Base-by-base conservation (phyloP, 2,797 vertebrate species). In the Typhlichthys subterraneus region DNA sequence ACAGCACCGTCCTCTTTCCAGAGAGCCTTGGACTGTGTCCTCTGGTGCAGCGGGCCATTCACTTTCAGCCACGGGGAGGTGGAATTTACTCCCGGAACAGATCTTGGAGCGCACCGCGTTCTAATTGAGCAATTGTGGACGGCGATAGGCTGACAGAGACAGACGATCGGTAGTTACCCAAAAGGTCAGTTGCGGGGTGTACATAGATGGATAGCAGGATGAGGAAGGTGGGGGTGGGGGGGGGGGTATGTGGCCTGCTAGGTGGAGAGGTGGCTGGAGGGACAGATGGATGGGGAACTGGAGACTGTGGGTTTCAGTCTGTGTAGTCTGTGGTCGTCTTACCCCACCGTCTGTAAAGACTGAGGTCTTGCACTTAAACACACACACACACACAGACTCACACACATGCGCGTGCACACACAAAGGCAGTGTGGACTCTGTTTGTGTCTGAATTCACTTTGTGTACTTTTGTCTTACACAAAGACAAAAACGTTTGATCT, bases 231-330 rank as follows among this genome's bases (percentile, higher is more conserved):
- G 33, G 71, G 69, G 73, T 65, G 67, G 65, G 61, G 46, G 17
- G 12, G 7, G 23, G 45, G 45, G 14, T 46, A n/a, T 57, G 68
- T 75, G 82, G 70, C 59, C 64, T 13, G 5, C 78, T 73, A 78
- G 69, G 57, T 73, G 52, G 23, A 38, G 8, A 17, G 59, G 23
- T 14, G 47, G 47, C 12, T 5, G 12, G 54, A 57, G 11, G 42
- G 55, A 50, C 46, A 66, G 79, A 84, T 78, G 61, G 75, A 85
- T 84, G 31, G 57, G 45, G 67, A 65, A 79, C 61, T 82, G 81
- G 83, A 88, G 81, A 82, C 82, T 87, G 84, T 81, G 84, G 87
- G 66, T 83, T 87, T 77, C 73, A 67, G 69, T 76, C 71, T 84
- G 82, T 85, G 76, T 69, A 87, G 83, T 80, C 78, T 83, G 84